phyloP scores from a whole-genome alignment of 2,113 vertebrate genomes.

The Ptyas mucosa region DNA sequence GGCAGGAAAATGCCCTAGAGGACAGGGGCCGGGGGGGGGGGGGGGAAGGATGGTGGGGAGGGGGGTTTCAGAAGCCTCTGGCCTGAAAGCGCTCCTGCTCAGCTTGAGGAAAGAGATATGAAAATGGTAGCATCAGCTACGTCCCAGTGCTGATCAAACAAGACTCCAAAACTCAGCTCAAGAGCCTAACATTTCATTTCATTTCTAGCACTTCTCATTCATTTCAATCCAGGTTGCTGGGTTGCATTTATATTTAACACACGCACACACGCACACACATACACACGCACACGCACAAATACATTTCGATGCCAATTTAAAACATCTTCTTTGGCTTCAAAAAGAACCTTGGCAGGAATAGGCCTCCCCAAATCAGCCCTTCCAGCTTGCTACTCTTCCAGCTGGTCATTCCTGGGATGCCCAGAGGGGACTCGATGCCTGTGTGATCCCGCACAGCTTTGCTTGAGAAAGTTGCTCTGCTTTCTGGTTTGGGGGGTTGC shows the following conservation, averaged over 20 bases:
- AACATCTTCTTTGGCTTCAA: not conserved
- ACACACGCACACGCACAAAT: not conserved
- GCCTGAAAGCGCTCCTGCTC: not conserved
- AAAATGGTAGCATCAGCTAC: not conserved
- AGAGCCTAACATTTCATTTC: not conserved
- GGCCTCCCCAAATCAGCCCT: not conserved
- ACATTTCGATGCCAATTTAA: not conserved
- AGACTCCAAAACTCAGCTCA: not conserved
- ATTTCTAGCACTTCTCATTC: not conserved
- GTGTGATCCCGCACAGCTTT: not conserved
- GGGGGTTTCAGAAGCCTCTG: not conserved
- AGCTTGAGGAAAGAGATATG: not conserved
- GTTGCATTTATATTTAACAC: not conserved
- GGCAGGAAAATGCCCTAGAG: not conserved
- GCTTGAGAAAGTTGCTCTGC: not conserved
- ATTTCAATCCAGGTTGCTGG: not conserved
- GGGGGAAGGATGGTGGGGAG: not conserved
- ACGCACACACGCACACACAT: not conserved
- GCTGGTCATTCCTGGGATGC: not conserved
- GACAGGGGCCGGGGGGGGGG: not conserved
- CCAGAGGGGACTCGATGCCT: not conserved
- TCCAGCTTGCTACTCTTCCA: not conserved
- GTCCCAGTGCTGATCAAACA: not conserved
- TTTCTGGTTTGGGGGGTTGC: not conserved
- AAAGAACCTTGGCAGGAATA: not conserved